Base-by-base conservation (phyloP, 2,113 vertebrate species). In the Budorcas taxicolor region DNA sequence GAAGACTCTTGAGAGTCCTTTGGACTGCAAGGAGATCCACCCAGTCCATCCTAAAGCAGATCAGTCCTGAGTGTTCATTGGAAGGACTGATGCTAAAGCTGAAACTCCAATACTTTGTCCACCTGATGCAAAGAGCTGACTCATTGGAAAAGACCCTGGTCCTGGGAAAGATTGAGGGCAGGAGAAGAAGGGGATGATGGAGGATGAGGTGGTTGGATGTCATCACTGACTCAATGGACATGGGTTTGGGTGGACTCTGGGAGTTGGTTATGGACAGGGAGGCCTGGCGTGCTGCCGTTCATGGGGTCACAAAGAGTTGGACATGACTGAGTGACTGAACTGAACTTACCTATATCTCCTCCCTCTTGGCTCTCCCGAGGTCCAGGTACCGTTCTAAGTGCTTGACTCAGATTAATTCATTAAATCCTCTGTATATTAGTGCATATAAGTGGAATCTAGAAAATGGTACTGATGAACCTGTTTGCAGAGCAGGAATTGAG, bases 241-340 rank as follows among this genome's bases (percentile, higher is more conserved):
- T 62, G 14, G 60, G 33, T 67, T n/a, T 67, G 7, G 2, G 64
- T 21, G 8, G 2, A 67, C 17, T 67, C 33, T 0, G 4, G 33
- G 64, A 21, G 8, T 21, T 67, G n/a, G 17, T 67, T n/a, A 67
- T 67, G 4, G 64, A 36, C 64, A 67, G n/a, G 64, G 64, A 36
- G 64, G 33, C 33, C 33, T 36, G 16, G 33, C 1, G 0, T 67
- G 64, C 33, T 67, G 33, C 7, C 0, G 4, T 10, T 19, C 33
- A n/a, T 36, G 17, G 17, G 7, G 64, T 67, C 17, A 17, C 33
- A 67, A 67, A 36, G 17, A 67, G 2, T 67, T 5, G 4, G 17
- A 67, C 17, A 67, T 7, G 16, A 67, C 64, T 21, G 33, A 10
- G 16, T n/a, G 17, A 67, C 64, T 64, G 31, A 64, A 9, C 62